These are phyloP conservation scores for Bombus pascuorum DNA, from an alignment of 1,140 invertebrate genomes.

Conservation along the genomic window DNA sequence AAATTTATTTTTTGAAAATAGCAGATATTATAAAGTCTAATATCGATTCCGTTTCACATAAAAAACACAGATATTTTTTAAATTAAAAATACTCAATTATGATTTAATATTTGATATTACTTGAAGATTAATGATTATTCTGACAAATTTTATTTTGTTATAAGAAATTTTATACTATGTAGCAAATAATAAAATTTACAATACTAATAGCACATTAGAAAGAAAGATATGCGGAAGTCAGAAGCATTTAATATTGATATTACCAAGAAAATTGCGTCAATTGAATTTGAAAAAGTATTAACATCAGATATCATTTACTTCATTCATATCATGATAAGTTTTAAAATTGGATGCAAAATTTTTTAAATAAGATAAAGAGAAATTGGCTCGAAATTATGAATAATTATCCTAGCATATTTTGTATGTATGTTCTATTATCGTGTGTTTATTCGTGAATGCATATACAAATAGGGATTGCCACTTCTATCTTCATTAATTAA, in stretches of 20 bases:
- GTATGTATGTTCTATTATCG: constrained; percentile 37
- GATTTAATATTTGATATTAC: constrained; percentile 1
- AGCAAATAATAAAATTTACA: neutral
- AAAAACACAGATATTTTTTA: constrained; percentile 41
- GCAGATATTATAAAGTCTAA: neutral
- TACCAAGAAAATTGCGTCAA: neutral
- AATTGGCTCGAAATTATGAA: constrained; percentile 62
- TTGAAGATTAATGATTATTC: neutral
- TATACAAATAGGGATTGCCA: constrained; percentile 69
- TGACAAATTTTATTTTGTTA: constrained; percentile 7
- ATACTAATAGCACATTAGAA: neutral
- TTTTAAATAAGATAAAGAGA: neutral
- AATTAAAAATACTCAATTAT: constrained; percentile 25
- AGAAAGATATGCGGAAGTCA: neutral
- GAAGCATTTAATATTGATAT: neutral
- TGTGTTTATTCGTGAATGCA: constrained; percentile 61
- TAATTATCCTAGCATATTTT: constrained; percentile 44
- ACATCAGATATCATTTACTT: neutral
- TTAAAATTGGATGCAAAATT: neutral
- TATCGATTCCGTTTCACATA: constrained; percentile 7
- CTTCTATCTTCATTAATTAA: constrained; percentile 62
- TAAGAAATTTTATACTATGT: constrained; percentile 4
- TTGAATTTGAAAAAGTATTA: neutral
- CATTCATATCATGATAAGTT: constrained; percentile 4
- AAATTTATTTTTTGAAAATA: neutral